Evolutionary conservation across 2,888 invertebrate species (phyloP).

Genomic region (Drosophila neonasuta): DNA sequence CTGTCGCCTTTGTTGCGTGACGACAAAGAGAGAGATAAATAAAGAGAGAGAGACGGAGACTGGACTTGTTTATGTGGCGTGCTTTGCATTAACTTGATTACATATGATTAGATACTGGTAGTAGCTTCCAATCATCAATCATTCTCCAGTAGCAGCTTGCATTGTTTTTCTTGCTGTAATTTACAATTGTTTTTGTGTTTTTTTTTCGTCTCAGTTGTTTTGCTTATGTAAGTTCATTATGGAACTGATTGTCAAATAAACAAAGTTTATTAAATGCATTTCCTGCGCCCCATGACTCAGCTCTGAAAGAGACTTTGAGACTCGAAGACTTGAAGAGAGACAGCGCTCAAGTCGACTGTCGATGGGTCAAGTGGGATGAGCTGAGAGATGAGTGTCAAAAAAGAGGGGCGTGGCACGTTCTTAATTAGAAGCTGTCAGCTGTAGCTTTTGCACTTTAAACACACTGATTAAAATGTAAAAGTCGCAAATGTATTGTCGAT

Average conservation of each 20-base stretch:
- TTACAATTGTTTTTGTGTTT: conserved; percentile 24
- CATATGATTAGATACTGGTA: conserved; percentile 50
- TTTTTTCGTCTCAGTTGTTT: too few species aligned
- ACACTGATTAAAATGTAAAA: not conserved
- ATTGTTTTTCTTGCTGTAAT: conserved; percentile 7
- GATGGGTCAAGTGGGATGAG: conserved; percentile 22
- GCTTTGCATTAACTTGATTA: conserved; percentile 61
- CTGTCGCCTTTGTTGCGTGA: conserved; percentile 32
- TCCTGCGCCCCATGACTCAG: conserved; percentile 44
- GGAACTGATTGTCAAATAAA: conserved; percentile 44
- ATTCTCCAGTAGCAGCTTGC: conserved; percentile 23
- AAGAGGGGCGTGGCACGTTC: conserved; percentile 1
- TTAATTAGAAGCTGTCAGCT: conserved; percentile 26
- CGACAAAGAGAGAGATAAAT: not conserved
- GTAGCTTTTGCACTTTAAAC: too few species aligned
- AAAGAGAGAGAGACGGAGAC: conserved; percentile 11
- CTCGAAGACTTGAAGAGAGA: not conserved
- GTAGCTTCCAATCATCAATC: conserved; percentile 56
- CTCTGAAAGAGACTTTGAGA: not conserved
- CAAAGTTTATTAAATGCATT: conserved; percentile 32
- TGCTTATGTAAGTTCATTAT: conserved; percentile 43
- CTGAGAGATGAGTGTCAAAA: conserved; percentile 9
- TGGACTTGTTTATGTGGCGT: conserved; percentile 52
- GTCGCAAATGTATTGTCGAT: conserved; percentile 9
- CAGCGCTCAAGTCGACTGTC: not conserved